Evolutionary conservation across 2,797 vertebrate genomes (phyloP), one percentile per base, ranked within the genome.

Genomic region (Lepus oiostolus): DNA sequence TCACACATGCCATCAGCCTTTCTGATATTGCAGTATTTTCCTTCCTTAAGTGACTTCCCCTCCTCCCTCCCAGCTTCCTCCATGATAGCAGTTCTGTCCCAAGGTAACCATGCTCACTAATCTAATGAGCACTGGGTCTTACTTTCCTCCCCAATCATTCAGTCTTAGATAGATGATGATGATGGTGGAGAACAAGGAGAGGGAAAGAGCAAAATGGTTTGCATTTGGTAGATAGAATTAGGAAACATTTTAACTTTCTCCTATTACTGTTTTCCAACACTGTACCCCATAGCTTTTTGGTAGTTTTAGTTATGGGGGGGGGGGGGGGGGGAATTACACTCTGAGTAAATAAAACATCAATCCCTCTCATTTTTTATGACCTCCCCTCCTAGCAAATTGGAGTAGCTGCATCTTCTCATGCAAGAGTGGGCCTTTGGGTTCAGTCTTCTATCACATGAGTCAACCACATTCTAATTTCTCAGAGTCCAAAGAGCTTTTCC

Each of bases 111-210:
- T 67, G 21, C 16, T 42, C 26, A 65, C 75, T 17, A 52, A 54
- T 62, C 84, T 74, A 70, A 21, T 63, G 3, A 38, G 24, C 19
- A 21, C 38, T 19, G 24, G 42, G 24, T 54, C 32, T 5, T 85
- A n/a, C 84, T 87, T 92, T 86, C 63, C 47, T 88, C 13, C 35
- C 88, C 72, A 7, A 81, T 84, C 11, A 13, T 74, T n/a, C 47
- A 52, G 58, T 86, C 22, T 81, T 7, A 14, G 30, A 50, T 87
- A 38, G 38, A 87, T 67, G 42, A 32, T 67, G 42, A 32, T 54
- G 11, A 11, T 62, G 71, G 22, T 50, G 5, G 38, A 12, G 30
- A 75, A 13, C 5, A 12, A n/a, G 65, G 3, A 1, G 2, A 4
- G 1, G 38, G 21, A 58, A 28, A 52, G 11, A 76, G 24, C 47